These are phyloP conservation scores for Papilio polytes DNA, from an alignment of 1,140 invertebrate genomes.

Conservation along the genomic window DNA sequence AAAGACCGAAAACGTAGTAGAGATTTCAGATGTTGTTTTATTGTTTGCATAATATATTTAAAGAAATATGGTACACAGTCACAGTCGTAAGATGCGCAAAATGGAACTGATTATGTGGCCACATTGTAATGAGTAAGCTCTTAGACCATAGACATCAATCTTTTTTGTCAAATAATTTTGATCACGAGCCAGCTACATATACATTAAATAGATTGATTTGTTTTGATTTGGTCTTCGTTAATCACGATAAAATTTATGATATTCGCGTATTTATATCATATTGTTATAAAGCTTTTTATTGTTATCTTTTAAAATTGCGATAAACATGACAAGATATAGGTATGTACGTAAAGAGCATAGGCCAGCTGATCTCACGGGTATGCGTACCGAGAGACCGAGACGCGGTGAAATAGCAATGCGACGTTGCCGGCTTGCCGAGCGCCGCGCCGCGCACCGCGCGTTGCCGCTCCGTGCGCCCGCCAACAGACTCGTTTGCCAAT, in stretches of 20 bases:
- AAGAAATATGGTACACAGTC: background rate
- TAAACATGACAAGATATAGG: background rate
- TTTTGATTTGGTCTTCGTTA: background rate
- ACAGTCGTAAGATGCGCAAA: no score
- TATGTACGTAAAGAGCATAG: conserved; percentile 43
- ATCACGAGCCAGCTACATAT: no score
- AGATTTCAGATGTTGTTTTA: background rate
- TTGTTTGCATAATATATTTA: background rate
- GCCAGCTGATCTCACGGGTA: conserved; percentile 63
- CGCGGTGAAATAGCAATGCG: conserved; percentile 49
- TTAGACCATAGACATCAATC: no score
- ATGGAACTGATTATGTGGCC: no score
- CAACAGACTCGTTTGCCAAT: conserved; percentile 42
- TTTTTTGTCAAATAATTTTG: no score
- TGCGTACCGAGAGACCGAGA: conserved; percentile 42
- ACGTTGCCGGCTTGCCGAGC: conserved; percentile 51
- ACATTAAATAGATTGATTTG: no score
- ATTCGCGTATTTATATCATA: conserved; percentile 1
- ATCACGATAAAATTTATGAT: background rate
- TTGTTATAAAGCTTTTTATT: background rate
- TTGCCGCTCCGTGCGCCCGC: conserved; percentile 42
- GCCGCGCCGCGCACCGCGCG: conserved; percentile 36
- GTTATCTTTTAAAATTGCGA: background rate
- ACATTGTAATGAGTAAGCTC: no score
- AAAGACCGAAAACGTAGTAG: background rate